Evolutionary conservation across 2,113 vertebrate genomes (phyloP).

Genomic region (Oncorhynchus kisutch): DNA sequence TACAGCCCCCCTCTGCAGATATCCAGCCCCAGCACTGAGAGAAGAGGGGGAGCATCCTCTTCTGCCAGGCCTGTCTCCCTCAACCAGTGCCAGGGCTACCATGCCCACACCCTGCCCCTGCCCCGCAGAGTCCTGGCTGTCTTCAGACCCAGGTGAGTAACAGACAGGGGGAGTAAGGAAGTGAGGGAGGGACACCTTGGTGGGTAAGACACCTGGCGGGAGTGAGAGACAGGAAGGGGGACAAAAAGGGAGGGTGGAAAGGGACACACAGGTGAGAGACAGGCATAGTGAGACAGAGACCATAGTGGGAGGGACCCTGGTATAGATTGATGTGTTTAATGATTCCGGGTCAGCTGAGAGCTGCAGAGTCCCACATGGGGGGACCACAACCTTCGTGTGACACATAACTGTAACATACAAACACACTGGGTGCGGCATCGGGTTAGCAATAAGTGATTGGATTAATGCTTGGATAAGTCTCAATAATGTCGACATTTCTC

Average conservation of each 20-base stretch:
- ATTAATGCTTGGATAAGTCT: neutral
- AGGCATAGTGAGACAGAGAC: no score
- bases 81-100: neutral
- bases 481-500: neutral
- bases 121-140: neutral
- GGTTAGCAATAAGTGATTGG: neutral
- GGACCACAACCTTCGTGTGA: neutral
- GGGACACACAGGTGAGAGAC: neutral
- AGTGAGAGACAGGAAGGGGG: neutral
- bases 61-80: neutral
- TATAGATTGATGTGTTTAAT: neutral
- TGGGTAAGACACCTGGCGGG: neutral
- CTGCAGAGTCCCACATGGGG: constrained; percentile 16
- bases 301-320: neutral
- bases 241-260: neutral
- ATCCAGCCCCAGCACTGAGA: neutral
- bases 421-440: neutral
- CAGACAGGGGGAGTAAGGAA: neutral
- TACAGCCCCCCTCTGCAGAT: constrained; percentile 1
- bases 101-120: neutral
- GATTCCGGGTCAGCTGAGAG: neutral
- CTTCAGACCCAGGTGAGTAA: neutral
- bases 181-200: neutral
- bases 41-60: neutral
- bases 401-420: neutral